Evolutionary conservation across 2,113 vertebrate genomes (phyloP).

Genomic region (Alectura lathami): DNA sequence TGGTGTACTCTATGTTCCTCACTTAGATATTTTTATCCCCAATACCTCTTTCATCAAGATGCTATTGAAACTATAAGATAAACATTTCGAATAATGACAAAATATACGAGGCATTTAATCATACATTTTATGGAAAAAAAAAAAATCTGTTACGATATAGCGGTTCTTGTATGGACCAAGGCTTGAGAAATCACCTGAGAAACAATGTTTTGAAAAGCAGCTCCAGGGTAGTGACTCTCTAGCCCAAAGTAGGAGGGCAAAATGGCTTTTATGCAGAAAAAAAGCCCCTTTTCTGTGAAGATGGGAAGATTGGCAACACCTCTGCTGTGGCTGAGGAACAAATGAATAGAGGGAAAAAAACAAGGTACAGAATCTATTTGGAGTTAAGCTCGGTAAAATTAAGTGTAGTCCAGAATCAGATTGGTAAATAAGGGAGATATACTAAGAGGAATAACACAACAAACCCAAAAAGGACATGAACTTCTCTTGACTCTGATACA

Average conservation of each 20-base stretch:
- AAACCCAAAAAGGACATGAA: background rate
- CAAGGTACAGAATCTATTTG: background rate
- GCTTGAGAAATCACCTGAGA: background rate
- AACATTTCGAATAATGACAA: background rate
- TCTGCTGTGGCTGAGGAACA: background rate
- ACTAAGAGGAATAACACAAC: background rate
- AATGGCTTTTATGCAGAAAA: background rate
- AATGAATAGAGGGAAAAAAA: background rate
- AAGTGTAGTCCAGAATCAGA: background rate
- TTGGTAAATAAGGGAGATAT: background rate
- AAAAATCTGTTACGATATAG: background rate
- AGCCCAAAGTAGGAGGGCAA: background rate
- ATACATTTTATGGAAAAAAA: background rate
- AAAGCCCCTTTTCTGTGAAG: background rate
- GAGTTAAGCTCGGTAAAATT: background rate
- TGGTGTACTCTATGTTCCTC: background rate
- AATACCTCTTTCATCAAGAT: background rate
- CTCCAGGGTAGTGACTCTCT: background rate
- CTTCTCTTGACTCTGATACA: background rate
- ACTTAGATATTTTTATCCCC: conserved; percentile 3
- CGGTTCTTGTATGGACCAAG: background rate
- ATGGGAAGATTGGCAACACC: background rate
- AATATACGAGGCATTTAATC: background rate
- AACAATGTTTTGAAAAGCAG: background rate
- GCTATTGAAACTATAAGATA: background rate